Conservation (phyloP, 2,797 vertebrate species). For the Sebastes oblongus region DNA sequence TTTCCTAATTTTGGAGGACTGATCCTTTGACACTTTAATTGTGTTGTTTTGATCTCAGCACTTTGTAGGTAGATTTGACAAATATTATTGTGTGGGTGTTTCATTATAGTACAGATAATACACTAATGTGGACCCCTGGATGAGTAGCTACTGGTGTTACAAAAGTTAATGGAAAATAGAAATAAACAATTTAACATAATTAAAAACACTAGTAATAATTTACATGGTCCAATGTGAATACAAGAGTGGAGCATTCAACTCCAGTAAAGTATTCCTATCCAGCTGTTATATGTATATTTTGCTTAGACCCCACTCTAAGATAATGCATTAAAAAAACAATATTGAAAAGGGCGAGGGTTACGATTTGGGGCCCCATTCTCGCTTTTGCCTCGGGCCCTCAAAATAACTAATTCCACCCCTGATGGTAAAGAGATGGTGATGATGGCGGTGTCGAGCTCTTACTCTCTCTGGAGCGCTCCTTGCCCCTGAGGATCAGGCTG, state of each 20-base stretch:
- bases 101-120: neutral
- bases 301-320: neutral
- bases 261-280: neutral
- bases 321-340: slow-evolving; percentile 17
- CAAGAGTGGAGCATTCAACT: neutral
- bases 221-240: neutral
- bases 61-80: neutral
- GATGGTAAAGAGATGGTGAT: slow-evolving; percentile 11
- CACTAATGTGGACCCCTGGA: neutral
- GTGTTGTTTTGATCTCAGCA: neutral
- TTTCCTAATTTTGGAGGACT: neutral
- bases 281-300: slow-evolving; percentile 18
- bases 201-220: neutral
- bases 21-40: neutral
- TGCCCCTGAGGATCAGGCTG: slow-evolving; percentile 89
- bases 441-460: slow-evolving; percentile 77
- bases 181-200: neutral
- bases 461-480: slow-evolving; percentile 97
- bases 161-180: neutral
- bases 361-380: neutral
- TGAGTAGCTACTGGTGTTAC: neutral
- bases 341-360: slow-evolving; percentile 28
- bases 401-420: slow-evolving; percentile 19
- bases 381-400: slow-evolving; percentile 15
- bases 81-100: neutral